Percentiles rank a stretch among this genome's conserved stretches.
These are phyloP conservation scores for Bombus picipes DNA, from an alignment of 1,140 invertebrate genomes.

Conservation along the genomic window DNA sequence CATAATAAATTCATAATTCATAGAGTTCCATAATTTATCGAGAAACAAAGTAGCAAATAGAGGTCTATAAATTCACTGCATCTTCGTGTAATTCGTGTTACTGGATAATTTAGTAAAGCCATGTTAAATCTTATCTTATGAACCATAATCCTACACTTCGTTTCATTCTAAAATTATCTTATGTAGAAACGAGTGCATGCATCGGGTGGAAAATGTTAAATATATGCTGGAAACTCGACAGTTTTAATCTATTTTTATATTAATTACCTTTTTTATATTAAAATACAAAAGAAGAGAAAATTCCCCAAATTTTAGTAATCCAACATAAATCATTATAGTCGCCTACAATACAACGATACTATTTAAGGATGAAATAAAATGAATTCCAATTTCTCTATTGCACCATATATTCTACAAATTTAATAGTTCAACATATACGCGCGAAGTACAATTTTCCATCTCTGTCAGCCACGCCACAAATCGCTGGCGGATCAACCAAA, in stretches of 20 bases:
- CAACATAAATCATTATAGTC: too few relatives aligned
- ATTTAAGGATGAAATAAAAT: too few relatives aligned
- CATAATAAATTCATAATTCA: not conserved
- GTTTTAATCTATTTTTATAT: not conserved
- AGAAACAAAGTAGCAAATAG: not conserved
- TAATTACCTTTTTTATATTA: too few relatives aligned
- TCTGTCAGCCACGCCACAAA: too few relatives aligned
- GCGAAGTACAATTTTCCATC: not conserved
- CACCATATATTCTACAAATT: too few relatives aligned
- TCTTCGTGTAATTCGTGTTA: not conserved
- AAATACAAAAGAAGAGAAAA: too few relatives aligned
- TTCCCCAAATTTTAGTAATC: too few relatives aligned
- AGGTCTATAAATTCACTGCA: not conserved
- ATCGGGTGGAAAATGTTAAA: not conserved
- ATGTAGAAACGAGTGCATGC: not conserved
- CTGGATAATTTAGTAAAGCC: not conserved
- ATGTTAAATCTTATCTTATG: constrained; percentile 1
- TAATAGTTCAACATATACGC: not conserved
- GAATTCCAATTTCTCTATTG: too few relatives aligned
- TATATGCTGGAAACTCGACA: not conserved
- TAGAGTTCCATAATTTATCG: not conserved
- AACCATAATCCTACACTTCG: not conserved
- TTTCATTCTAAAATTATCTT: constrained; percentile 1
- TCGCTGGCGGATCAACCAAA: not conserved
- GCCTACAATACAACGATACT: too few relatives aligned